Evolutionary conservation across 2,888 invertebrate species (phyloP).

Genomic region (Linyphia triangularis): DNA sequence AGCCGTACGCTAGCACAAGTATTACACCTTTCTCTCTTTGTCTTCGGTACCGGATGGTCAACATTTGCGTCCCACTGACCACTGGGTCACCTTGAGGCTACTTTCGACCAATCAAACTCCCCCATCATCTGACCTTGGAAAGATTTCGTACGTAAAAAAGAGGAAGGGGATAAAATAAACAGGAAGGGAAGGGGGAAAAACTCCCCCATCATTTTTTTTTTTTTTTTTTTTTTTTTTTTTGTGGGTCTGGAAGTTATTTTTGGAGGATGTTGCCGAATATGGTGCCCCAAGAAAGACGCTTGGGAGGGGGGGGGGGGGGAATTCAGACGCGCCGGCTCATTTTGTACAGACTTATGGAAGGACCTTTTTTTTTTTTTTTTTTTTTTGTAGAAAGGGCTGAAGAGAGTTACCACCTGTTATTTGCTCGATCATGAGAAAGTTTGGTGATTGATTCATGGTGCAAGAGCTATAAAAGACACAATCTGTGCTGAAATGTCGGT

Average conservation of each 20-base stretch:
- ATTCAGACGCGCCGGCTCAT: not conserved
- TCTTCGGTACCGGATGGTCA: not conserved
- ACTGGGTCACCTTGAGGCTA: constrained; percentile 45
- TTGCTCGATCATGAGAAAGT: not conserved
- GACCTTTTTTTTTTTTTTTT: too few species aligned
- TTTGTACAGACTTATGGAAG: too few species aligned
- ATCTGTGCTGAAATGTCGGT: too few species aligned
- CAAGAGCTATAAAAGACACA: too few species aligned
- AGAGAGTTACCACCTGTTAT: not conserved
- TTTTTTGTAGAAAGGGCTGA: not conserved
- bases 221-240: not conserved
- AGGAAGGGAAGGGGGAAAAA: constrained; percentile 23
- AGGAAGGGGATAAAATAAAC: constrained; percentile 47
- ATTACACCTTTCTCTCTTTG: too few species aligned
- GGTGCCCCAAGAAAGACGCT: not conserved
- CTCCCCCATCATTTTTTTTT: constrained; percentile 8
- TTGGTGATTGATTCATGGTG: too few species aligned
- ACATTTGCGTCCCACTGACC: constrained; percentile 47
- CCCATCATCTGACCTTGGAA: constrained; percentile 2
- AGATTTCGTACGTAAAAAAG: not conserved
- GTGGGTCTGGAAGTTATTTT: constrained; percentile 30
- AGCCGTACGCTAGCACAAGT: too few species aligned
- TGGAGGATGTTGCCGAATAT: constrained; percentile 13
- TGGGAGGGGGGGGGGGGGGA: not conserved
- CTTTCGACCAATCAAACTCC: not conserved